Base-by-base conservation (phyloP, 1,140 invertebrate species). In the Bombus impatiens region DNA sequence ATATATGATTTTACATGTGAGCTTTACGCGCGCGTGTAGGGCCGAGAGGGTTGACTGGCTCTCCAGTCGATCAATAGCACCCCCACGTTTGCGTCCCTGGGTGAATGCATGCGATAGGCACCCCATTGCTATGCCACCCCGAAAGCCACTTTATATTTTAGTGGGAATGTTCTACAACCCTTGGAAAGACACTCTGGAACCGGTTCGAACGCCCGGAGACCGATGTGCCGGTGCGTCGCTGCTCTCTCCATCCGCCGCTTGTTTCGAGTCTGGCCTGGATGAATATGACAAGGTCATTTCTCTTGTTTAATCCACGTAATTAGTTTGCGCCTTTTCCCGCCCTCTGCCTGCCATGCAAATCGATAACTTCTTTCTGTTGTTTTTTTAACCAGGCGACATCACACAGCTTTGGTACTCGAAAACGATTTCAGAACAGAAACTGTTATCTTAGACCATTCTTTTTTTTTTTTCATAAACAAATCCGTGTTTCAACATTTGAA, bases 111-210 rank as follows among this genome's bases (percentile, higher is more conserved):
- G 91, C 91, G 93, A 94, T 94, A 94, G 93, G 92, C 92, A 93
- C 92, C 93, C 93, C 89, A 94, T 94, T 94, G 94, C 93, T 93
- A 94, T 94, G 93, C 93, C 91, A 94, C 92, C 92, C 93, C 91
- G 86, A 93, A 94, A 94, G 92, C 92, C 94, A 94, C 94, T 94
- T 95, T 94, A 94, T 95, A 95, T 95, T 94, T 95, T 94, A 95
- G 94, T 94, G 93, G 92, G 92, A 94, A 93, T 94, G 93, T 94
- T 94, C 91, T 94, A 94, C 94, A 94, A 93, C 93, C 93, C 93
- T 93, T 93, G 85, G 89, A 90, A 93, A 92, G 91, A 94, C 93
- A 92, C 92, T 87, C 84, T 91, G 89, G 91, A 91, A 91, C 87
- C 88, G 89, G 76, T 82, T 88, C 74, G 86, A 90, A 44, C 80